Percentiles rank a stretch among this genome's conserved stretches.
Conservation (phyloP, 2,113 vertebrate species). For the Chaetops frenatus region DNA sequence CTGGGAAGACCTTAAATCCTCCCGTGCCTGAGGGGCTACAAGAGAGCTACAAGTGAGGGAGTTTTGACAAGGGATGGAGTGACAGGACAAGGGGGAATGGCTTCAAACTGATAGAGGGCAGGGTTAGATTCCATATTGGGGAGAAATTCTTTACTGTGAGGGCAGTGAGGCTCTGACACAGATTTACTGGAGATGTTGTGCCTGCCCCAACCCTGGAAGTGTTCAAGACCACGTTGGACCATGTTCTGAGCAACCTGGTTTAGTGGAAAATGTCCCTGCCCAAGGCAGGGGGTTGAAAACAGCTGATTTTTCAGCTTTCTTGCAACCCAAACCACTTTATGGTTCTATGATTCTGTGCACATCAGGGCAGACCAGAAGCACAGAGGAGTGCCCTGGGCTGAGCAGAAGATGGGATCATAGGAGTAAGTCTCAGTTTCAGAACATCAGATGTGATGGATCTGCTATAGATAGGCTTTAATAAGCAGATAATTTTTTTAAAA, state of each 20-base stretch:
- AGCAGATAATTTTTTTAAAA: neutral
- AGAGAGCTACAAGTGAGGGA: neutral
- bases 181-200: neutral
- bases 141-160: neutral
- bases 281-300: neutral
- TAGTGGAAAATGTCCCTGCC: neutral
- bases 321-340: neutral
- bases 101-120: neutral
- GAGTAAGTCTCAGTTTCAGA: neutral
- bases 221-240: fast-evolving
- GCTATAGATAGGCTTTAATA: neutral
- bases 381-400: neutral
- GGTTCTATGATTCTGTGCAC: neutral
- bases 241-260: neutral
- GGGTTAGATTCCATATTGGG: neutral
- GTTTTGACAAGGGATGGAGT: neutral
- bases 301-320: neutral
- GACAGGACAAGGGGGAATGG: neutral
- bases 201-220: neutral
- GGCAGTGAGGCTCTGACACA: neutral
- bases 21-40: neutral
- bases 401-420: neutral
- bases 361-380: neutral
- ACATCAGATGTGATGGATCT: neutral
- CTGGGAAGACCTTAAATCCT: neutral